Evolutionary conservation across 1,140 invertebrate genomes (phyloP), one percentile per base, ranked within the genome.

Genomic region (Drosophila ohnishii): DNA sequence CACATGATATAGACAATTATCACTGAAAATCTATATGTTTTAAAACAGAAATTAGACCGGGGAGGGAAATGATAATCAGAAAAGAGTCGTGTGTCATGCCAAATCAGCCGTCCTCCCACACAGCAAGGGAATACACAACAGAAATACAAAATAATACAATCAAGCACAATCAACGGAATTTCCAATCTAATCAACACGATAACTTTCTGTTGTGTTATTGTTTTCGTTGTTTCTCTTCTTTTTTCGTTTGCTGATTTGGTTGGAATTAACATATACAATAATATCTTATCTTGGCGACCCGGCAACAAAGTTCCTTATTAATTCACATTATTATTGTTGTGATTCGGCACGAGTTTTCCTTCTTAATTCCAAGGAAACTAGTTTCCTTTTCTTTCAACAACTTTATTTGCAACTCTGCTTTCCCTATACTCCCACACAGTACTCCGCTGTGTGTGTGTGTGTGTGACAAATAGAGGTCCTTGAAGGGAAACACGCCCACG

Each of bases 141-240:
- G 45, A 59, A 35, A 30, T 22, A 42, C 40, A 63, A 53, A 56
- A 16, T 53, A 53, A 53, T 47, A 70, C 53, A 53, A 22, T 55
- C 58, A 53, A 75, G 58, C 48, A 35, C 51, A 74, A 70, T 77
- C 40, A 60, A 65, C 47, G 80, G 56, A 70, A 55, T 70, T 80
- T 70, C 57, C 67, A 84, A 84, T 81, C 81, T 84, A 85, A 85
- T 84, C 81, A 77, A 63, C 72, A 50, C 59, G 62, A 75, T 67
- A 74, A 79, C 65, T 77, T 80, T 61, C n/a, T 40, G 30, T 60
- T 50, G 39, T 51, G 70, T 67, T 74, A 78, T 69, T 58, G 58
- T 57, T 47, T 40, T 64, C 48, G 16, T 48, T 48, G 25, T 48
- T 48, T n/a, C 14, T 10, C 1, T 5, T 30, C 30, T n/a, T 30